Percentiles rank a stretch among this genome's conserved stretches.
These are phyloP conservation scores for Whitmania pigra DNA, from an alignment of 1,140 invertebrate species.

Conservation along the genomic window DNA sequence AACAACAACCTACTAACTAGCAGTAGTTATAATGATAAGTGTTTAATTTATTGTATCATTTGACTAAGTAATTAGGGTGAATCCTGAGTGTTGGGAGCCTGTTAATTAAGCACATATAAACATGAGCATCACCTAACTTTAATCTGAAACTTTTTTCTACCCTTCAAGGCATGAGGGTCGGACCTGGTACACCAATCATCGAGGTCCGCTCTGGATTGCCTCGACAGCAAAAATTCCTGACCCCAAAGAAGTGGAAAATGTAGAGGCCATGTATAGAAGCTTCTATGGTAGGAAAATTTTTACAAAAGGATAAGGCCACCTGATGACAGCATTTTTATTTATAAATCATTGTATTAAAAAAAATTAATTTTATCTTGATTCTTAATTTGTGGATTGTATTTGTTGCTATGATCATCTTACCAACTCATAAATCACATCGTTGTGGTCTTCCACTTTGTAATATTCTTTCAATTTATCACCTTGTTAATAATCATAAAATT, in stretches of 20 bases:
- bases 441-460: not conserved
- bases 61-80: not conserved
- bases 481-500: not conserved
- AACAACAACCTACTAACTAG: not conserved
- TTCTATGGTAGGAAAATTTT: conserved; percentile 49
- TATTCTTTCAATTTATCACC: not conserved
- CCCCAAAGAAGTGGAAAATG: conserved; percentile 53
- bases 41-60: not conserved
- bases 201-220: conserved; percentile 86
- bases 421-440: not conserved
- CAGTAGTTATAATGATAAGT: not conserved
- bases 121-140: not conserved
- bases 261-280: conserved; percentile 60
- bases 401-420: not conserved
- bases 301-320: conserved; percentile 26
- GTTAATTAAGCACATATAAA: not conserved
- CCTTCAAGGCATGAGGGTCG: conserved; percentile 71
- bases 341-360: not conserved
- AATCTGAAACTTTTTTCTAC: not conserved
- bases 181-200: conserved; percentile 77
- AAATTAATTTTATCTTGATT: not conserved
- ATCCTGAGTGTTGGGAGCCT: not conserved
- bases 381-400: conserved; percentile 1
- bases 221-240: conserved; percentile 63
- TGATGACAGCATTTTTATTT: not conserved